Evolutionary conservation across 2,113 vertebrate genomes (phyloP).

Genomic region (Motacilla tschutschensis): DNA sequence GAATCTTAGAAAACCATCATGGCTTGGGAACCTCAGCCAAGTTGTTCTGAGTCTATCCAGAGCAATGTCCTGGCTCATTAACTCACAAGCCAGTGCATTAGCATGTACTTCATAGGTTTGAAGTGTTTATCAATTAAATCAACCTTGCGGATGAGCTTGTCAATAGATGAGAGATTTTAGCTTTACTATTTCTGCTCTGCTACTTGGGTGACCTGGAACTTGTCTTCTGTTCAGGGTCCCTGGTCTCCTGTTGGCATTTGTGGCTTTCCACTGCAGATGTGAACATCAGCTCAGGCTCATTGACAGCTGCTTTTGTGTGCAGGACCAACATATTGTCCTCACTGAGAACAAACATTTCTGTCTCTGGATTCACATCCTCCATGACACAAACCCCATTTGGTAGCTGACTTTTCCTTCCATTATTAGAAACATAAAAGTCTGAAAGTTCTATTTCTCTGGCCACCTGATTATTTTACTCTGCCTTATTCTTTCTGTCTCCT

Average conservation of each 20-base stretch:
- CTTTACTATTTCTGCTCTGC: not conserved
- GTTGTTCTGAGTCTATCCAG: not conserved
- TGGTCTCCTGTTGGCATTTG: not conserved
- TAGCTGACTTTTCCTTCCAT: not conserved
- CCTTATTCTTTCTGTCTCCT: not conserved
- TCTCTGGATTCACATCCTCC: not conserved
- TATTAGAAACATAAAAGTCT: not conserved
- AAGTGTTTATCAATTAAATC: conserved; percentile 3
- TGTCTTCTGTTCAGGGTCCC: not conserved
- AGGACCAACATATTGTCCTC: not conserved
- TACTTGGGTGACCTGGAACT: not conserved
- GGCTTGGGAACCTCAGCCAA: not conserved
- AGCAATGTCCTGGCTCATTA: not conserved
- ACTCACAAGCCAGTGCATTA: not conserved
- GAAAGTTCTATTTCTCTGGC: not conserved
- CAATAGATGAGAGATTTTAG: not conserved
- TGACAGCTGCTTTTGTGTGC: not conserved
- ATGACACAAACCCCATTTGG: not conserved
- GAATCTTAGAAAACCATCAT: not conserved
- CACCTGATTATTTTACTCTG: not conserved
- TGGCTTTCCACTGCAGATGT: not conserved
- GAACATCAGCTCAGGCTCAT: not conserved
- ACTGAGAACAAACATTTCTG: not conserved
- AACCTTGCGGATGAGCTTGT: not conserved
- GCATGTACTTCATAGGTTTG: not conserved